These are phyloP conservation scores for Clunio marinus DNA, from an alignment of 2,888 invertebrate genomes.

Conservation along the genomic window DNA sequence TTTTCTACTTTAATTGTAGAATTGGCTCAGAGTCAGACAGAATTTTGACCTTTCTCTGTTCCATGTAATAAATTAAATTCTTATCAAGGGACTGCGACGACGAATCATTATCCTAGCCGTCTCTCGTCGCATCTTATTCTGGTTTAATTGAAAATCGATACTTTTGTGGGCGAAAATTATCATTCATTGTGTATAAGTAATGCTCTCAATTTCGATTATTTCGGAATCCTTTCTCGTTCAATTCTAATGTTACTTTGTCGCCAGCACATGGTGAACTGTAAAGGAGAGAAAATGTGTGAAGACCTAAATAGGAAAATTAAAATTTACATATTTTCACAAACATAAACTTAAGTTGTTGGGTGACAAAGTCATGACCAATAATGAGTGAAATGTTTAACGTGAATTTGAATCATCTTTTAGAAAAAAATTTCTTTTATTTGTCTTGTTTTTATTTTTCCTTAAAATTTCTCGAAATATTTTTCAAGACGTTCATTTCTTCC, in stretches of 20 bases:
- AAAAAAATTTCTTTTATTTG: too few species aligned
- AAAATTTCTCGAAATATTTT: too few species aligned
- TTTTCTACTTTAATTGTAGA: neutral
- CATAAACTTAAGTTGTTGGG: neutral
- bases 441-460: too few species aligned
- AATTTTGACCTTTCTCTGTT: slow-evolving; percentile 34
- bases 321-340: slow-evolving; percentile 34
- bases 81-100: slow-evolving; percentile 29
- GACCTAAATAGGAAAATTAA: slow-evolving; percentile 13
- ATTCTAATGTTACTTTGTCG: neutral
- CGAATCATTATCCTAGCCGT: slow-evolving; percentile 27
- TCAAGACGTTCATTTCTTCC: too few species aligned
- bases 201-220: neutral
- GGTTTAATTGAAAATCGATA: slow-evolving; percentile 35
- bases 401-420: too few species aligned
- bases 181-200: slow-evolving; percentile 14
- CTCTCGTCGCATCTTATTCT: neutral
- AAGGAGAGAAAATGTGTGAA: slow-evolving; percentile 9
- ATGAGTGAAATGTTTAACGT: too few species aligned
- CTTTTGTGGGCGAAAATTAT: slow-evolving; percentile 20
- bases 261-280: neutral
- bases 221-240: neutral
- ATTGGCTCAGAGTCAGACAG: slow-evolving; percentile 2
- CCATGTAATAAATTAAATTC: slow-evolving; percentile 26
- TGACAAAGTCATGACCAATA: too few species aligned